phyloP scores from a whole-genome alignment of 2,888 invertebrate species.

The Prosopocoilus inquinatus region DNA sequence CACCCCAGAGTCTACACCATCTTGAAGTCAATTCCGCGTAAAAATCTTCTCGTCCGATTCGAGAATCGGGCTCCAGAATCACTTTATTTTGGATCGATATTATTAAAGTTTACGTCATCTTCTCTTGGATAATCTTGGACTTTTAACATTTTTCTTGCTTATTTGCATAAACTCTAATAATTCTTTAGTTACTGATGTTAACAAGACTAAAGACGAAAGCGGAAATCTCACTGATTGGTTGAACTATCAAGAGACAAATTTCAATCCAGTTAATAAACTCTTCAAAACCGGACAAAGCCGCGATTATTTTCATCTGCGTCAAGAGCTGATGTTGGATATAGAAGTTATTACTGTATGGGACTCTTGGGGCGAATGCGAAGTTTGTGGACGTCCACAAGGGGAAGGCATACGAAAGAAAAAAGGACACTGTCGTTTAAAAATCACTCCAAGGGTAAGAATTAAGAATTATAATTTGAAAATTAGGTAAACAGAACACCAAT shows the following conservation, averaged over 20 bases:
- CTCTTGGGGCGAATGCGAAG: conserved; percentile 56
- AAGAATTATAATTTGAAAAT: too few species aligned
- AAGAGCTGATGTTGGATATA: conserved; percentile 47
- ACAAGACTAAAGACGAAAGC: conserved; percentile 34
- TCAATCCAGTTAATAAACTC: conserved; percentile 51
- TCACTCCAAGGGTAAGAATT: conserved; percentile 21
- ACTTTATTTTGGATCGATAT: too few species aligned
- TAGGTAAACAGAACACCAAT: background rate
- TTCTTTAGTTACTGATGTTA: conserved; percentile 15
- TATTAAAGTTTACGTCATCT: too few species aligned
- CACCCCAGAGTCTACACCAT: too few species aligned
- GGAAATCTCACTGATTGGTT: conserved; percentile 55
- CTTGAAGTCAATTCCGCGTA: too few species aligned
- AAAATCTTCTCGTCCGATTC: too few species aligned
- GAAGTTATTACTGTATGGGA: conserved; percentile 56
- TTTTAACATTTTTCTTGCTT: too few species aligned
- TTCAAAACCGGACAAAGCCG: conserved; percentile 49
- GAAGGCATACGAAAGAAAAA: conserved; percentile 48
- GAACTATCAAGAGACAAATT: conserved; percentile 51
- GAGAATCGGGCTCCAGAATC: too few species aligned
- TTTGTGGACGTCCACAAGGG: conserved; percentile 47
- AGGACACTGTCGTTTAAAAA: conserved; percentile 55
- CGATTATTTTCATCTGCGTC: conserved; percentile 49
- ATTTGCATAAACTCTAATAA: conserved; percentile 15
- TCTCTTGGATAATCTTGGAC: too few species aligned